Conservation (phyloP, 2,797 vertebrate species). For the Propithecus perrieri region DNA sequence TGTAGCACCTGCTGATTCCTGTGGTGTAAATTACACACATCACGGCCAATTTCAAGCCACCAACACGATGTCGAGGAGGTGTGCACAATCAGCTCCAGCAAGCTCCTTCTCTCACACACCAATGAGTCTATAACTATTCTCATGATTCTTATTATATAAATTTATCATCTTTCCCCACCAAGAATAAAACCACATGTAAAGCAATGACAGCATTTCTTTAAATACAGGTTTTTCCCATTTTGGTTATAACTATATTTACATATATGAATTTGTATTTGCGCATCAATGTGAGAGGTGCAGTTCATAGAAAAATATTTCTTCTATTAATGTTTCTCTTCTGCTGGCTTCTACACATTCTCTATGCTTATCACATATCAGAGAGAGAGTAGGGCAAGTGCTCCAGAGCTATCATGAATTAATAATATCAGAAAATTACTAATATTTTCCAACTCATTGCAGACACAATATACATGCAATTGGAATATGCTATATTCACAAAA, state of each 20-base stretch:
- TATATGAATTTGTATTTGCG: not conserved
- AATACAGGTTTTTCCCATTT: not conserved
- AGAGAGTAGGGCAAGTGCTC: not conserved
- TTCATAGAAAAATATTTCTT: not conserved
- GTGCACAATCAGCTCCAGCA: not conserved
- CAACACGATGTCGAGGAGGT: not conserved
- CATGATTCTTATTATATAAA: not conserved
- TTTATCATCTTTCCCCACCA: too few relatives aligned
- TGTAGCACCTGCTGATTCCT: not conserved
- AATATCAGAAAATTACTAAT: not conserved
- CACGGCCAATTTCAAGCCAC: not conserved
- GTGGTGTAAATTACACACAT: not conserved
- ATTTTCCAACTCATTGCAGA: not conserved
- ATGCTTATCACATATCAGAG: not conserved
- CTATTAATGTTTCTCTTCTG: not conserved
- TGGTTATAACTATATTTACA: not conserved
- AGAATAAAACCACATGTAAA: too few relatives aligned
- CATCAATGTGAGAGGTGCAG: not conserved
- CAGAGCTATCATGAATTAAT: not conserved
- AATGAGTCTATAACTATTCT: not conserved
- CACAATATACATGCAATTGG: not conserved
- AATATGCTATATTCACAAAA: not conserved
- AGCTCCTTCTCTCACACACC: not conserved
- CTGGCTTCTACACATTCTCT: not conserved
- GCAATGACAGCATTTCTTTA: not conserved